Evolutionary conservation across 2,888 invertebrate species (phyloP).

Genomic region (Elmis aenea): DNA sequence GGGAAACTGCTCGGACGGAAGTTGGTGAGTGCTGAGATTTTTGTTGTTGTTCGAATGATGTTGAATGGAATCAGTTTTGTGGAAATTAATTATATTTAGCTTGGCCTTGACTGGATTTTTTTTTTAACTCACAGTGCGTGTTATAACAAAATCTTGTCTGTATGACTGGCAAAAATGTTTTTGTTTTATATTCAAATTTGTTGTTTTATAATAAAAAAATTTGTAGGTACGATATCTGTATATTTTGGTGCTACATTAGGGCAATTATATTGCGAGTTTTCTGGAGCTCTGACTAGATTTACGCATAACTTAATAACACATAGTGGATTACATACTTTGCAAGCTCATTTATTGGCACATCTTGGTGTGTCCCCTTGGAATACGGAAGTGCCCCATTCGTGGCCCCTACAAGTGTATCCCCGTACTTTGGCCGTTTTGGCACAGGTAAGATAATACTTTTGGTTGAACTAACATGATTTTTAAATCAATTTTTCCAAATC

Average conservation of each 20-base stretch:
- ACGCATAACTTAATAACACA: slow-evolving; percentile 75
- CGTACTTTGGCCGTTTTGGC: slow-evolving; percentile 79
- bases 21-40: slow-evolving; percentile 47
- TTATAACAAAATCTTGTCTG: no score
- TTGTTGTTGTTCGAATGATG: slow-evolving; percentile 2
- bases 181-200: background rate
- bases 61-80: slow-evolving; percentile 1
- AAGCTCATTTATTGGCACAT: slow-evolving; percentile 67
- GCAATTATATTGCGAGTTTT: slow-evolving; percentile 68
- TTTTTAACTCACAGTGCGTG: no score
- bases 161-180: background rate
- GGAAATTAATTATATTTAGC: background rate
- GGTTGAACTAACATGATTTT: no score
- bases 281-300: slow-evolving; percentile 72
- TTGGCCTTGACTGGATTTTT: no score
- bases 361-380: slow-evolving; percentile 71
- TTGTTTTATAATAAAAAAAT: slow-evolving; percentile 1
- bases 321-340: slow-evolving; percentile 61
- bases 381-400: slow-evolving; percentile 57
- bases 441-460: slow-evolving; percentile 59
- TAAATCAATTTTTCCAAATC: background rate
- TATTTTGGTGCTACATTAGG: slow-evolving; percentile 71
- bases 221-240: slow-evolving; percentile 64
- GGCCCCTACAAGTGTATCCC: slow-evolving; percentile 74
- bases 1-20: slow-evolving; percentile 81